These are phyloP conservation scores for Meriones psammophilus DNA, from an alignment of 2,797 vertebrate species.

Conservation along the genomic window DNA sequence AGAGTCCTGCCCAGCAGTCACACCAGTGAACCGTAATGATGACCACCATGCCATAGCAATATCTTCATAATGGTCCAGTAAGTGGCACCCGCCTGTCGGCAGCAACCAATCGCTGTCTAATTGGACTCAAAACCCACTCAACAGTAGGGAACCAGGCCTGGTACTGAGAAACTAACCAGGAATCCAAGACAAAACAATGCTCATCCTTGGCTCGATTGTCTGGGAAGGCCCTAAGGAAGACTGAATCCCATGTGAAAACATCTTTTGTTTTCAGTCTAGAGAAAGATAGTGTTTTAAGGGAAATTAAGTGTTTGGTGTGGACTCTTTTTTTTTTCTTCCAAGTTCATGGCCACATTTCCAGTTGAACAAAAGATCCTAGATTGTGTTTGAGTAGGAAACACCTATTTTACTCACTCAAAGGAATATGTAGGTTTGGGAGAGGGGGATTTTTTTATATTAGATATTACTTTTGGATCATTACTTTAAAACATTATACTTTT, in stretches of 20 bases:
- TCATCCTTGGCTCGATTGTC: background rate
- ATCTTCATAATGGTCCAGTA: background rate
- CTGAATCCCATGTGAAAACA: background rate
- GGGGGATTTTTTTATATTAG: background rate
- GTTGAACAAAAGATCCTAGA: constrained; percentile 30
- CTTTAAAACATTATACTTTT: background rate
- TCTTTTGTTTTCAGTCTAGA: constrained; percentile 43
- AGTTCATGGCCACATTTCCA: background rate
- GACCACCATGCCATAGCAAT: background rate
- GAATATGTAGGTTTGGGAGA: background rate
- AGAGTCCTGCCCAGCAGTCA: background rate
- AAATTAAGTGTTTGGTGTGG: constrained; percentile 26
- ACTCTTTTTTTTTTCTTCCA: background rate
- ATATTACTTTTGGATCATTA: constrained; percentile 30
- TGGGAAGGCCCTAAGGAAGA: background rate
- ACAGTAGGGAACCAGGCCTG: too few relatives aligned
- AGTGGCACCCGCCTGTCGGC: background rate
- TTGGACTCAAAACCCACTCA: background rate
- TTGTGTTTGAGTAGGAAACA: background rate
- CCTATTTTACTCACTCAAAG: constrained; percentile 51
- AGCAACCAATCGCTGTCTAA: background rate
- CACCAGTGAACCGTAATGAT: background rate
- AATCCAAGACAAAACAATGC: background rate
- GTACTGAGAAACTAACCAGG: background rate
- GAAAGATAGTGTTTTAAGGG: constrained; percentile 3